These are phyloP conservation scores for Cheilosia variabilis DNA, from an alignment of 2,888 invertebrate genomes.

Conservation along the genomic window DNA sequence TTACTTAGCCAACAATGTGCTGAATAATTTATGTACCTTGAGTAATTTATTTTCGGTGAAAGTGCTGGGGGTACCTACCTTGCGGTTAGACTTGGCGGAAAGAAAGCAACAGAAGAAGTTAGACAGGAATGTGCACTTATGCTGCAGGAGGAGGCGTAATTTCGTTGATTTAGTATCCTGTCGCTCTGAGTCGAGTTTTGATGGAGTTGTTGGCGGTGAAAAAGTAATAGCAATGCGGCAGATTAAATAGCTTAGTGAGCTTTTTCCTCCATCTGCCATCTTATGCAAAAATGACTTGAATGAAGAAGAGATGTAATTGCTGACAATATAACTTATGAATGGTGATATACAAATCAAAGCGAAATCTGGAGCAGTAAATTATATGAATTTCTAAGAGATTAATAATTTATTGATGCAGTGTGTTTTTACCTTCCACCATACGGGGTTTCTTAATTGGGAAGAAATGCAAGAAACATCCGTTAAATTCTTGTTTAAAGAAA, in stretches of 20 bases:
- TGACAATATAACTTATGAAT: neutral
- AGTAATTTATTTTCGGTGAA: slow-evolving; percentile 73
- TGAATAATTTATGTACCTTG: slow-evolving; percentile 72
- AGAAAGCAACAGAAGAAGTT: slow-evolving; percentile 33
- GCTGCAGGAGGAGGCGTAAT: slow-evolving; percentile 57
- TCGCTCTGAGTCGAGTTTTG: slow-evolving; percentile 48
- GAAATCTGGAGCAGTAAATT: too few relatives aligned
- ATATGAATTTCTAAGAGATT: too few relatives aligned
- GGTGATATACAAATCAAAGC: neutral
- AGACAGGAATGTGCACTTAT: slow-evolving; percentile 67
- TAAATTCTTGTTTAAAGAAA: too few relatives aligned
- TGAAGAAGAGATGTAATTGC: neutral
- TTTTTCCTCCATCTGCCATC: neutral
- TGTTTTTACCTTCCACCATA: too few relatives aligned
- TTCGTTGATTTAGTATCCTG: slow-evolving; percentile 68
- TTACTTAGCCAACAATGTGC: slow-evolving; percentile 73
- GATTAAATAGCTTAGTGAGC: slow-evolving; percentile 33
- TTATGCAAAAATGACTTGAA: slow-evolving; percentile 14
- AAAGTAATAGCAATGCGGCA: slow-evolving; percentile 58
- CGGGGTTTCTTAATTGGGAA: too few relatives aligned
- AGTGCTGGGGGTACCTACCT: slow-evolving; percentile 52
- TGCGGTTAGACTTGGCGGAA: slow-evolving; percentile 43
- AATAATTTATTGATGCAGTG: too few relatives aligned
- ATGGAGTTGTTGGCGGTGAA: slow-evolving; percentile 57
- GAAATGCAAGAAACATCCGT: too few relatives aligned